Percentiles rank a stretch among this genome's conserved stretches.
Evolutionary conservation across 2,888 invertebrate genomes (phyloP).

Genomic region (Aromia moschata): DNA sequence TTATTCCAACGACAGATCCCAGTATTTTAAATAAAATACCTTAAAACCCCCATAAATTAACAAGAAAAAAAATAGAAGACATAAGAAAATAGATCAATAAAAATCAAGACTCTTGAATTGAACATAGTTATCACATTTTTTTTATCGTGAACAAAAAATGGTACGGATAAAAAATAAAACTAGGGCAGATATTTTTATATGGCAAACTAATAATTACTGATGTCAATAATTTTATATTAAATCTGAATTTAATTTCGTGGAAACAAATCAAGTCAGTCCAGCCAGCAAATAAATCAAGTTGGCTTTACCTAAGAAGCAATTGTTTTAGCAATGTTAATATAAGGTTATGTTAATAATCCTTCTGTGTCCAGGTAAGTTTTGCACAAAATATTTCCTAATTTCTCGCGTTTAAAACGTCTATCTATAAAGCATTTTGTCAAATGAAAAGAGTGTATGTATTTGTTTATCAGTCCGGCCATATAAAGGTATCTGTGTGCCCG

Average conservation of each 20-base stretch:
- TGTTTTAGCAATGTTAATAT: no score
- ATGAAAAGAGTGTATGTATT: no score
- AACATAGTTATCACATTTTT: constrained; percentile 37
- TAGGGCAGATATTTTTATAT: background rate
- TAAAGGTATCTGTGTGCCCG: background rate
- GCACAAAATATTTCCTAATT: no score
- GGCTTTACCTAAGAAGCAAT: no score
- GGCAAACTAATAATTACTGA: background rate
- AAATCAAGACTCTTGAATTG: constrained; percentile 26
- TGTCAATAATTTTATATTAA: no score
- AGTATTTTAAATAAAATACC: constrained; percentile 1
- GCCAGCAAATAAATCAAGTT: no score
- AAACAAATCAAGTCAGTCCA: no score
- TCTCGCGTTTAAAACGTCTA: no score
- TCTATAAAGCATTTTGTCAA: no score
- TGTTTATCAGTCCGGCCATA: constrained; percentile 7
- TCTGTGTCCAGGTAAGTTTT: no score
- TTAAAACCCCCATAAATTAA: background rate
- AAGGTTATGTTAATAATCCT: no score
- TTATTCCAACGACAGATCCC: background rate
- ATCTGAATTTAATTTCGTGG: no score
- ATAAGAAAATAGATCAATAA: constrained; percentile 3
- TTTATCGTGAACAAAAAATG: background rate
- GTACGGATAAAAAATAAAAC: constrained; percentile 1
- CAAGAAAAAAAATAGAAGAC: background rate